These are phyloP conservation scores for Crotalus helleri DNA, from an alignment of 2,113 vertebrate species.

Conservation along the genomic window DNA sequence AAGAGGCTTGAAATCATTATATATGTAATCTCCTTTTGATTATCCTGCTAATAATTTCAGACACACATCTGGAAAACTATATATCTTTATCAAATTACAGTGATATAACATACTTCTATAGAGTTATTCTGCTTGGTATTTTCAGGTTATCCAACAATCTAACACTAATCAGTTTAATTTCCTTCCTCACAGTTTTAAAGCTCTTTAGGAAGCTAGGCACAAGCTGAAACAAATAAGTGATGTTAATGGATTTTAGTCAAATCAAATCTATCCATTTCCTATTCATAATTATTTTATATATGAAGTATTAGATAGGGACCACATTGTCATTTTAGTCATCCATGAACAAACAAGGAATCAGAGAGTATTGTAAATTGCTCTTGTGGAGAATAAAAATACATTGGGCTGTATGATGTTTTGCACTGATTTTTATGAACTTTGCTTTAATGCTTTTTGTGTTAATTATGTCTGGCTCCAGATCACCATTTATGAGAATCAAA, in stretches of 20 bases:
- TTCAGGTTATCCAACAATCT: constrained; percentile 1
- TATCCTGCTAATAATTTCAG: constrained; percentile 1
- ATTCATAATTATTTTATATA: constrained; percentile 17
- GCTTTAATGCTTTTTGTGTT: not conserved
- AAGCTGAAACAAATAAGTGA: not conserved
- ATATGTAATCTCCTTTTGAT: constrained; percentile 5
- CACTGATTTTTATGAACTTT: constrained; percentile 14
- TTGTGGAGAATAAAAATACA: constrained; percentile 14
- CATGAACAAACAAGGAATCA: constrained; percentile 5
- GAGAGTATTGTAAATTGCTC: constrained; percentile 14
- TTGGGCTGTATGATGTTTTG: constrained; percentile 1
- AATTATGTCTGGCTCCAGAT: constrained; percentile 29
- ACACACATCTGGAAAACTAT: not conserved
- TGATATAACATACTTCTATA: not conserved
- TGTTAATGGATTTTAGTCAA: constrained; percentile 23
- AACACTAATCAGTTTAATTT: constrained; percentile 23
- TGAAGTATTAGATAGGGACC: constrained; percentile 3
- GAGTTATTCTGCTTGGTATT: not conserved
- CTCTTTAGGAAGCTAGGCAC: not conserved
- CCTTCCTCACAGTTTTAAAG: constrained; percentile 9
- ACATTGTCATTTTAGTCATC: not conserved
- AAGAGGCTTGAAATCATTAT: not conserved
- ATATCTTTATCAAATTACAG: constrained; percentile 2
- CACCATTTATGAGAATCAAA: constrained; percentile 11
- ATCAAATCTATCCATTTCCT: constrained; percentile 21